Percentiles rank a stretch among this genome's conserved stretches.
Conservation (phyloP, 2,113 vertebrate genomes). For the Microcebus jonahi region DNA sequence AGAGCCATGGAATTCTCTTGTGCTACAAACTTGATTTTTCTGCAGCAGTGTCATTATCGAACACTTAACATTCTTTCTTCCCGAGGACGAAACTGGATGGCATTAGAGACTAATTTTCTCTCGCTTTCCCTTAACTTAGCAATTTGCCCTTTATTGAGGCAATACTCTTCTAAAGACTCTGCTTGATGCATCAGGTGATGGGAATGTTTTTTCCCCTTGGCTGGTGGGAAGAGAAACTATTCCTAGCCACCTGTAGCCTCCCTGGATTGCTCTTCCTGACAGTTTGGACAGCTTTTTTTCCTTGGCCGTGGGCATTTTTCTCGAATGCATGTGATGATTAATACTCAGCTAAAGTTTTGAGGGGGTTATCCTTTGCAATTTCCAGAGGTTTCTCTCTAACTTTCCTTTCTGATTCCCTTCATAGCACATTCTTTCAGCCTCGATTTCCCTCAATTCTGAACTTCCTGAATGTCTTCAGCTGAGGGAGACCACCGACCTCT, state of each 20-base stretch:
- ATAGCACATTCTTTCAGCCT: neutral
- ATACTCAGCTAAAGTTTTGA: neutral
- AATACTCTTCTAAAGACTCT: neutral
- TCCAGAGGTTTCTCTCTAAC: neutral
- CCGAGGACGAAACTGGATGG: neutral
- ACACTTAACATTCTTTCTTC: neutral
- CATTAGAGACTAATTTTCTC: neutral
- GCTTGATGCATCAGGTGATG: neutral
- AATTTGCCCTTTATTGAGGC: neutral
- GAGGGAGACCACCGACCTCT: neutral
- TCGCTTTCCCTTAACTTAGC: neutral
- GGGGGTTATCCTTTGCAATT: neutral
- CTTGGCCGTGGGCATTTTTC: neutral
- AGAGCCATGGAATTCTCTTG: neutral
- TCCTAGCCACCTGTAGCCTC: neutral
- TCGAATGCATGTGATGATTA: neutral
- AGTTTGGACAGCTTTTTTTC: neutral
- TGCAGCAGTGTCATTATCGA: neutral
- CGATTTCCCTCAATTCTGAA: neutral
- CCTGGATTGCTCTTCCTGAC: neutral
- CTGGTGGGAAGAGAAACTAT: neutral
- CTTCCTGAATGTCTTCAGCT: neutral
- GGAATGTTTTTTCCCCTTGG: rapidly evolving
- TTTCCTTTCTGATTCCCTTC: neutral
- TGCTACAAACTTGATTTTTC: neutral